These are phyloP conservation scores for Lacanobia wlatinum DNA, from an alignment of 2,888 invertebrate species.

Conservation along the genomic window DNA sequence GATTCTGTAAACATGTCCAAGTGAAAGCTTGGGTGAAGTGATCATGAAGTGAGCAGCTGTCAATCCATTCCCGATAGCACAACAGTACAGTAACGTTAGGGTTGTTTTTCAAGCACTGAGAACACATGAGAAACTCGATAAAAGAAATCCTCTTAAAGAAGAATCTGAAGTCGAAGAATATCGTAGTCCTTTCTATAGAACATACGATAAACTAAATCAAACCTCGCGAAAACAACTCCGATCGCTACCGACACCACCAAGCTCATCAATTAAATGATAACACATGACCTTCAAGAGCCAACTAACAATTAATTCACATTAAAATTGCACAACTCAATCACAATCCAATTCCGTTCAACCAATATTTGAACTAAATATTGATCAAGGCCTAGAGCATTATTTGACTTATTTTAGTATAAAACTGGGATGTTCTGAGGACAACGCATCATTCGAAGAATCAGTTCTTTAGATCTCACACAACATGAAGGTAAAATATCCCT, in stretches of 20 bases:
- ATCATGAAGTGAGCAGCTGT: too few species aligned
- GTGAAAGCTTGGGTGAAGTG: too few species aligned
- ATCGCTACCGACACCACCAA: background rate
- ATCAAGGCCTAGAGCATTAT: slow-evolving; percentile 72
- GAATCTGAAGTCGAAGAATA: background rate
- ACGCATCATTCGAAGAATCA: slow-evolving; percentile 75
- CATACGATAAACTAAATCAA: background rate
- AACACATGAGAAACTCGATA: too few species aligned
- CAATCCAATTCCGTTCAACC: slow-evolving; percentile 61
- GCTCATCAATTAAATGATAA: slow-evolving; percentile 28
- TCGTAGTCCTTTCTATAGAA: background rate
- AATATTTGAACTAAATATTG: slow-evolving; percentile 59
- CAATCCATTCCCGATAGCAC: too few species aligned
- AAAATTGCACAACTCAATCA: slow-evolving; percentile 64
- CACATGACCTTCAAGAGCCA: slow-evolving; percentile 52
- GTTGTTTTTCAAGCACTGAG: too few species aligned
- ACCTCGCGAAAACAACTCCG: background rate
- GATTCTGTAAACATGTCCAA: too few species aligned
- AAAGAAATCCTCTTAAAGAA: background rate
- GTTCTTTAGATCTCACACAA: slow-evolving; percentile 80
- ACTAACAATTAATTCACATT: slow-evolving; percentile 54
- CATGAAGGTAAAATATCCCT: slow-evolving; percentile 80
- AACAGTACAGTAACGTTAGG: too few species aligned
- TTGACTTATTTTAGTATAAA: slow-evolving; percentile 81
- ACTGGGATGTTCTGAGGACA: slow-evolving; percentile 52